Evolutionary conservation across 2,888 invertebrate genomes (phyloP).

Genomic region (Tineola bisselliella): DNA sequence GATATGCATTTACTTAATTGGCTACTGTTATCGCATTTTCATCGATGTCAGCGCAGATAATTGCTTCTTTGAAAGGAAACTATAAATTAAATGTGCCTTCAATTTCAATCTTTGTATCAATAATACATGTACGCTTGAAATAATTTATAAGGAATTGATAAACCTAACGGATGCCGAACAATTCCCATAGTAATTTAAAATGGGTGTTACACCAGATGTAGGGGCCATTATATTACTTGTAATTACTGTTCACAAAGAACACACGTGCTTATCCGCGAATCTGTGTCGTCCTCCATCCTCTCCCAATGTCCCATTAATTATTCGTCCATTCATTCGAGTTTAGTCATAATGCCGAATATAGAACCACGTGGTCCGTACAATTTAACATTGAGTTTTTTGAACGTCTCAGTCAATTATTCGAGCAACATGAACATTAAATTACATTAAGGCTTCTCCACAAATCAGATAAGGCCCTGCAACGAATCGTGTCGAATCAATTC

Average conservation of each 20-base stretch:
- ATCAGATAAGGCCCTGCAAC: neutral
- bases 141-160: neutral
- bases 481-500: constrained; percentile 8
- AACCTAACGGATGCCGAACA: constrained; percentile 15
- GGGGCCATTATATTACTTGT: constrained; percentile 13
- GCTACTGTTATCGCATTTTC: constrained; percentile 14
- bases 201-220: constrained; percentile 17
- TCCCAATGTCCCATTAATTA: constrained; percentile 6
- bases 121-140: neutral
- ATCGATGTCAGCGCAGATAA: constrained; percentile 14
- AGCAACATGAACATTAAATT: constrained; percentile 4
- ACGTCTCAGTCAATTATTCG: neutral
- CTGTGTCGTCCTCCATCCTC: neutral
- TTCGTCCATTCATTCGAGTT: neutral
- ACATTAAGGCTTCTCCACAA: neutral
- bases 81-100: constrained; percentile 11
- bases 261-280: constrained; percentile 6
- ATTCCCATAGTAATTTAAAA: constrained; percentile 24
- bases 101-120: neutral
- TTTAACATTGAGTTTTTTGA: neutral
- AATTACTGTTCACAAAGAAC: constrained; percentile 14
- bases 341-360: neutral
- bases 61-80: constrained; percentile 20
- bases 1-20: constrained; percentile 12
- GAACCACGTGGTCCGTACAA: neutral